These are phyloP conservation scores for Sinocyclocheilus anshuiensis DNA, from an alignment of 2,113 vertebrate species.

Conservation along the genomic window DNA sequence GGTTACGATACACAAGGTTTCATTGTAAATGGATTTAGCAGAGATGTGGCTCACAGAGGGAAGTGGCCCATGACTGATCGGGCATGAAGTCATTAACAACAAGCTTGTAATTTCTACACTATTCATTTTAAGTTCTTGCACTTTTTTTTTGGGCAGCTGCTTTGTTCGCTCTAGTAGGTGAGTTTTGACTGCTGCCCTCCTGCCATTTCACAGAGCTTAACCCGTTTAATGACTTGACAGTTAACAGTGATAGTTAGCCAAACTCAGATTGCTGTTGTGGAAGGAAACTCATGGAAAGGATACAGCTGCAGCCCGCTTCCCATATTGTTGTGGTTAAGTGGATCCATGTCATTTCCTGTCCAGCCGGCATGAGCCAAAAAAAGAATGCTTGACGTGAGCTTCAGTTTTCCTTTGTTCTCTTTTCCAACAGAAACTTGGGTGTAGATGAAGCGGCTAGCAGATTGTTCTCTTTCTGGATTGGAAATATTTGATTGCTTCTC, in stretches of 20 bases:
- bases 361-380: conserved; percentile 55
- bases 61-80: conserved; percentile 61
- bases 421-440: conserved; percentile 65
- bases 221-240: conserved; percentile 58
- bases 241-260: conserved; percentile 61
- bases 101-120: conserved; percentile 62
- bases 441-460: conserved; percentile 57
- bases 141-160: conserved; percentile 16
- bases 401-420: conserved; percentile 60
- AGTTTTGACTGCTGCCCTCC: conserved; percentile 58
- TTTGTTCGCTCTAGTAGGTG: conserved; percentile 63
- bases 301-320: conserved; percentile 71
- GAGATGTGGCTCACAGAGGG: conserved; percentile 60
- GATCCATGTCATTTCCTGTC: conserved; percentile 80
- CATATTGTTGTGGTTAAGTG: conserved; percentile 71
- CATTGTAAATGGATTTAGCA: conserved; percentile 61
- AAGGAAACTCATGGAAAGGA: conserved; percentile 74
- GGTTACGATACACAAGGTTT: conserved; percentile 25
- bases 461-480: conserved; percentile 41
- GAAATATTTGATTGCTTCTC: conserved; percentile 8
- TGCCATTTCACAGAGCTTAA: conserved; percentile 69
- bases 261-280: conserved; percentile 69
- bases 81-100: conserved; percentile 65
- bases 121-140: conserved; percentile 58
- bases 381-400: conserved; percentile 56